Base-by-base conservation (phyloP, 2,797 vertebrate genomes). In the Erethizon dorsatum region DNA sequence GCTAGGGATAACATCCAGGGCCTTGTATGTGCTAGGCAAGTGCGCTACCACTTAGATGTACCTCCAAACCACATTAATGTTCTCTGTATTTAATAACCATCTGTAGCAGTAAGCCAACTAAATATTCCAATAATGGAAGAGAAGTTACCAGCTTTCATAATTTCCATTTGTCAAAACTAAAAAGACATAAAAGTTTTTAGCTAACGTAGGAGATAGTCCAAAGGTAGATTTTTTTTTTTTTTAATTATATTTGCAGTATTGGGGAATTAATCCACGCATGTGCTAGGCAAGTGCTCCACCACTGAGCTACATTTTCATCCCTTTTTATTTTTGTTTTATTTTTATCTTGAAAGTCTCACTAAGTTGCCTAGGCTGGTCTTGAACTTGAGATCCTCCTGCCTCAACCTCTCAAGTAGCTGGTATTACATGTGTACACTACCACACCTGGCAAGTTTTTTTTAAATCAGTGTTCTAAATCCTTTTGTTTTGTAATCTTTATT, bases 131-230 rank as follows among this genome's bases (percentile, higher is more conserved):
- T 63, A 79, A 69, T 73, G 77, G 59, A 83, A 89, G n/a, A 93
- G 71, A 75, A 24, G 1, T 14, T 83, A 63, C 63, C 50, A 75
- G 28, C 33, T 79, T 89, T 91, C 26, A 26, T 84, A 91, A 85
- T 77, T 96, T 88, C 94, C 79, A 79, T 7, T 84, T 95, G 78
- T 95, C 52, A 94, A 61, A 91, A 78, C 71, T 78, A 89, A 91
- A 71, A 82, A 73, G 65, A 12, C 78, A 79, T 67, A 83, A 65
- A 93, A 57, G 61, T 52, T 57, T 90, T 88, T 56, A 86, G 28
- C 61, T 79, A 90, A 90, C 12, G 8, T 94, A 75, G 57, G 52
- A 94, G 45, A 85, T 92, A 67, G 86, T 90, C 37, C 88, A 97
- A 96, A 93, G 6, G 54, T 59, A 4, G 31, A 17, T 90, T 90